These are phyloP conservation scores for Zosterops japonicus DNA, from an alignment of 2,113 vertebrate species.

Conservation along the genomic window DNA sequence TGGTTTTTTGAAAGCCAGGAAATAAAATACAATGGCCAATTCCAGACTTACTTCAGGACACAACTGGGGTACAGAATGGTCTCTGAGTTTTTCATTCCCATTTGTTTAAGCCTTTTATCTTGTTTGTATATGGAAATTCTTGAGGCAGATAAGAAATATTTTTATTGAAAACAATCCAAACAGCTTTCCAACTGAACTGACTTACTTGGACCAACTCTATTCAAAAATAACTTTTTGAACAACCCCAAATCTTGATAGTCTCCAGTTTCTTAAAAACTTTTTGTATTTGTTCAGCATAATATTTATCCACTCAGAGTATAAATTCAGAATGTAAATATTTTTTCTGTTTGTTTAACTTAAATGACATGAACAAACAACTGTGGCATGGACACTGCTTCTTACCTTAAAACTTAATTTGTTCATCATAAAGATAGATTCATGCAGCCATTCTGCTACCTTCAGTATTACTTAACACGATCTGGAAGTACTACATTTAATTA, in stretches of 20 bases:
- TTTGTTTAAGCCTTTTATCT: conserved; percentile 9
- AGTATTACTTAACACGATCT: not conserved
- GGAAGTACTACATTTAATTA: not conserved
- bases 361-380: not conserved
- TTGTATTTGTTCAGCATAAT: not conserved
- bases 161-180: not conserved
- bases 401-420: not conserved
- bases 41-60: not conserved
- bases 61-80: not conserved
- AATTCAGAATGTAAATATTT: not conserved
- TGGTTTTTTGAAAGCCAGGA: conserved; percentile 8
- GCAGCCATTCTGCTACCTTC: not conserved
- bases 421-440: not conserved
- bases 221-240: not conserved
- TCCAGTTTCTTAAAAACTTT: not conserved
- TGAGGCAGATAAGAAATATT: conserved; percentile 18
- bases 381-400: not conserved
- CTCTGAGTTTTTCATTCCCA: not conserved
- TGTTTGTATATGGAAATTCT: not conserved
- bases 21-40: conserved; percentile 36
- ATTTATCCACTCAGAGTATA: not conserved
- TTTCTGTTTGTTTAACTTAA: not conserved
- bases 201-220: not conserved
- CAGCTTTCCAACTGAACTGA: not conserved
- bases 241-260: not conserved